These are phyloP conservation scores for Phalacrocorax brasilianus DNA, from an alignment of 2,113 vertebrate species.

Conservation along the genomic window DNA sequence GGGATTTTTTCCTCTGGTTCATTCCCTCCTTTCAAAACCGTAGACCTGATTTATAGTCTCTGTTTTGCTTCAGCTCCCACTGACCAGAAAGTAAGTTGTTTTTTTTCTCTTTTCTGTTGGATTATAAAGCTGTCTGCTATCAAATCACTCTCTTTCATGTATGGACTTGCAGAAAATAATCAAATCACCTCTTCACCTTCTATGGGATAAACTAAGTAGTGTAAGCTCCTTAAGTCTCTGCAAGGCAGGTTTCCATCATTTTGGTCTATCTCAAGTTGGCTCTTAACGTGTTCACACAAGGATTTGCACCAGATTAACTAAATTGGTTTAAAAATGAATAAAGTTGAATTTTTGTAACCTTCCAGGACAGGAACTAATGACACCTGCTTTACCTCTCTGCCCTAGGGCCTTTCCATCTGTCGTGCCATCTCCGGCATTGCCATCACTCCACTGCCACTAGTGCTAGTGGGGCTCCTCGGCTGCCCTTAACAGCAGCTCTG, in stretches of 20 bases:
- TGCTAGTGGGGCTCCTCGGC: not conserved
- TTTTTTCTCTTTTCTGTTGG: not conserved
- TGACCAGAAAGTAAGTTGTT: not conserved
- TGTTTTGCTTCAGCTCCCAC: not conserved
- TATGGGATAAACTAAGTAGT: not conserved
- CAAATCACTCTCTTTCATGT: constrained; percentile 11
- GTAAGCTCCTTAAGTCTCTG: constrained; percentile 40
- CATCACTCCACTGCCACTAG: not conserved
- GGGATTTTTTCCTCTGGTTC: not conserved
- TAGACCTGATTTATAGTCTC: not conserved
- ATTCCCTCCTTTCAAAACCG: not conserved
- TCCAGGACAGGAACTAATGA: constrained; percentile 16
- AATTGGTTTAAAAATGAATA: constrained; percentile 49
- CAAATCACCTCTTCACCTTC: constrained; percentile 36
- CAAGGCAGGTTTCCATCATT: constrained; percentile 50
- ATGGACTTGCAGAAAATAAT: constrained; percentile 12
- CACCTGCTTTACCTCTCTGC: constrained; percentile 9
- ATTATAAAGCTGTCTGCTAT: constrained; percentile 26
- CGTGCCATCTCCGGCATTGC: not conserved
- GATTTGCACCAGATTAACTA: constrained; percentile 52
- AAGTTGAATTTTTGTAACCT: constrained; percentile 4
- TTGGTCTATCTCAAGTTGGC: constrained; percentile 24
- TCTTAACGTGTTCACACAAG: constrained; percentile 34
- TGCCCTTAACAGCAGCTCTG: not conserved
- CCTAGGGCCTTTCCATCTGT: not conserved